These are phyloP conservation scores for Platypus cylindrus DNA, from an alignment of 2,888 invertebrate species.

Conservation along the genomic window DNA sequence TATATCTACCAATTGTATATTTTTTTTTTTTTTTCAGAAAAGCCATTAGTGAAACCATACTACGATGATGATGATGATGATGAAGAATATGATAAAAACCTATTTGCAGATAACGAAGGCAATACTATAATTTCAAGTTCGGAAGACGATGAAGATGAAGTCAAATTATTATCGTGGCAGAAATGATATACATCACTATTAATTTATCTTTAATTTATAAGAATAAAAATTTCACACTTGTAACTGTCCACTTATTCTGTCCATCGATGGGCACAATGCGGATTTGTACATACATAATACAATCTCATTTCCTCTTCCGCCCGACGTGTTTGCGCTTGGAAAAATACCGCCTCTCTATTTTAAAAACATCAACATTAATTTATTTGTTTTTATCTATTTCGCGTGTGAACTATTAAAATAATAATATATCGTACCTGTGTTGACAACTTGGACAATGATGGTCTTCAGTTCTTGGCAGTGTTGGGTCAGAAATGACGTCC, in stretches of 20 bases:
- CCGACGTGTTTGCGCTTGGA: slow-evolving; percentile 91
- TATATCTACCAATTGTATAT: not conserved
- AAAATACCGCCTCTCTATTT: slow-evolving; percentile 83
- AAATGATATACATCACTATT: too few species aligned
- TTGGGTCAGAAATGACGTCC: slow-evolving; percentile 97
- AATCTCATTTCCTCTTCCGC: slow-evolving; percentile 98
- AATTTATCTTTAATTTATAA: too few species aligned
- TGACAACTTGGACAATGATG: slow-evolving; percentile 96
- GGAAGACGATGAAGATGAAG: slow-evolving; percentile 18
- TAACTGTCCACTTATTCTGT: slow-evolving; percentile 73
- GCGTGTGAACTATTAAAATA: not conserved
- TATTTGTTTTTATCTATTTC: too few species aligned
- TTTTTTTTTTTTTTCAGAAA: slow-evolving; percentile 21
- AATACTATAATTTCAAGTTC: slow-evolving; percentile 12
- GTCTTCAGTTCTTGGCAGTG: slow-evolving; percentile 93
- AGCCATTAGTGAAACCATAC: slow-evolving; percentile 44
- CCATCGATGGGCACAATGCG: slow-evolving; percentile 89
- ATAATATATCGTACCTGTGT: slow-evolving; percentile 43
- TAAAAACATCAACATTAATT: slow-evolving; percentile 5
- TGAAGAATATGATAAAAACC: slow-evolving; percentile 20
- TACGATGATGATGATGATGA: slow-evolving; percentile 56
- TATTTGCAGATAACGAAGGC: slow-evolving; percentile 16
- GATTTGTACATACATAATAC: slow-evolving; percentile 90
- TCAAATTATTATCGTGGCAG: slow-evolving; percentile 10
- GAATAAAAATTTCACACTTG: too few species aligned